Base-by-base conservation (phyloP, 2,797 vertebrate species). In the Danionella dracula region DNA sequence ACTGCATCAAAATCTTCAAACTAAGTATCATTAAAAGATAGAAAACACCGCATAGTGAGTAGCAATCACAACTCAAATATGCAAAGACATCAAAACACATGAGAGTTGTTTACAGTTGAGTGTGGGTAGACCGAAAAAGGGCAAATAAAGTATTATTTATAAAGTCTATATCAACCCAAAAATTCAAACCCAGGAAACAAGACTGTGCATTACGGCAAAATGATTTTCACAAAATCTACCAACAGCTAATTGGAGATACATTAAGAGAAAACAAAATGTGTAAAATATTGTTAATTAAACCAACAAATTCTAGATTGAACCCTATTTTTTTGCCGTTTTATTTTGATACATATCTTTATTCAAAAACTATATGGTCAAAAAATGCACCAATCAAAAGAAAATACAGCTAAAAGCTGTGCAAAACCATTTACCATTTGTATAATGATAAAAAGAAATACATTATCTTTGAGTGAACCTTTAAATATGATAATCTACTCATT, bases 391-490 rank as follows among this genome's bases (percentile, higher is more conserved):
- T 44, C 61, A 64, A 64, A 44, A 64, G n/a, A n/a, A n/a, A n/a
- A n/a, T n/a, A n/a, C n/a, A n/a, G n/a, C n/a, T n/a, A n/a, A n/a
- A n/a, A n/a, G n/a, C n/a, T n/a, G n/a, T n/a, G n/a, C n/a, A 10
- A 31, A 57, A 66, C 20, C 32, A 17, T 53, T 11, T 4, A 45
- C 17, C 44, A 49, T 21, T 9, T 59, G 31, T 11, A 27, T 32
- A 41, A 50, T 19, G 19, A 56, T 7, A 38, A 8, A 70, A 59
- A 27, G 15, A 21, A 35, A 49, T 55, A 77, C 55, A 80, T 77
- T 77, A 44, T 68, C 23, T 51, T 55, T 2, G 31, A 73, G 41
- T 50, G 50, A 60, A 42, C 48, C 35, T 70, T 70, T 55, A 76
- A 69, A 70, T 58, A 76, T 2, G 32, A 54, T 34, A 50, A n/a